A percentile compares a stretch with the other conserved stretches of the same genome.
phyloP scores from a whole-genome alignment of 2,888 invertebrate genomes.

The Heliconius hortense region DNA sequence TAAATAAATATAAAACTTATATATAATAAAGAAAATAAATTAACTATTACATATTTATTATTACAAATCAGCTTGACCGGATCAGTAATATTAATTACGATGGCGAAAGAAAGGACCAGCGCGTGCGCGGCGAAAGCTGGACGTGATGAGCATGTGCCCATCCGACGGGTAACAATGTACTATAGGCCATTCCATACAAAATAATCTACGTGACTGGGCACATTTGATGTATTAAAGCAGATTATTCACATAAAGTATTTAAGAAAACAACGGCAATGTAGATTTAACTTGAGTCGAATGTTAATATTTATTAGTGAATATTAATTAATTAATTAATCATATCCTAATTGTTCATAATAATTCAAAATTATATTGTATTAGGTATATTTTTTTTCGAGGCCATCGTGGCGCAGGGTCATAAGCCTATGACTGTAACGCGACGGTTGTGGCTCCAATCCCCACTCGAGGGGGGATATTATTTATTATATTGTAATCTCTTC shows the following conservation, averaged over 20 bases:
- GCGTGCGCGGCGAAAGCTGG: conserved; percentile 60
- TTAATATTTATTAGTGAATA: background rate
- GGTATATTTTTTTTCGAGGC: no score
- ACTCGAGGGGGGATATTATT: no score
- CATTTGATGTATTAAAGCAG: conserved; percentile 45
- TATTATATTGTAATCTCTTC: no score
- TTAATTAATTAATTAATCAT: background rate
- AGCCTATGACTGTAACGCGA: no score
- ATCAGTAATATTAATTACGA: conserved; percentile 25
- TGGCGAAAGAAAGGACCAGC: conserved; percentile 46
- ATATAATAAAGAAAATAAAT: background rate
- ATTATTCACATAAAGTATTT: conserved; percentile 43
- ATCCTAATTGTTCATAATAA: background rate
- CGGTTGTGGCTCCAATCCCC: no score
- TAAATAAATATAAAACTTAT: no score
- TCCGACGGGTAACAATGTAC: conserved; percentile 44
- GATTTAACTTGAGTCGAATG: conserved; percentile 5
- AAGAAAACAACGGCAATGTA: conserved; percentile 30
- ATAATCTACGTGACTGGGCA: conserved; percentile 59
- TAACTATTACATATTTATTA: background rate
- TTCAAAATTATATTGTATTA: background rate
- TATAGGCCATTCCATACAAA: conserved; percentile 53
- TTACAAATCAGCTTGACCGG: background rate
- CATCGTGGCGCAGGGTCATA: no score
- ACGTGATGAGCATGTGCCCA: conserved; percentile 67